Evolutionary conservation across 1,140 invertebrate species (phyloP), one percentile per base, ranked within the genome.

Genomic region (Drosophila pandora): DNA sequence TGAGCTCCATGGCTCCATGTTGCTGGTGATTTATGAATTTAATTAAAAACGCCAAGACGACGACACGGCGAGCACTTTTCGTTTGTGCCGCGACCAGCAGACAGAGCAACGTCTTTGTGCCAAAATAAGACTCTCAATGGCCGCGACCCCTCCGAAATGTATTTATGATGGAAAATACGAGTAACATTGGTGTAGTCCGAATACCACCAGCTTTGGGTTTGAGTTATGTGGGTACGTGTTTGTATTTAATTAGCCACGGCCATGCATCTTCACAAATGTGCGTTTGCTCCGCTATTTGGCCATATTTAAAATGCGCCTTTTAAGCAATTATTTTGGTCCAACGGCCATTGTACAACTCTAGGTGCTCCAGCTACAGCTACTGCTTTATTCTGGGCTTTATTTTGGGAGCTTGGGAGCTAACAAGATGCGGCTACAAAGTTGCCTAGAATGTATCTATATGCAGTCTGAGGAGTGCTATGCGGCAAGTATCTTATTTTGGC

Each of bases 301-400:
- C 74, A 82, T 85, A 87, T 85, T 85, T 78, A 87, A 85, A 85
- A 87, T 78, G 82, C 82, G 82, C 82, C 50, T 69, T 87, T 78
- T 49, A 70, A 82, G 82, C 82, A 85, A 85, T 85, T 85, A 85
- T 82, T 85, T 84, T 78, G 39, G 73, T 60, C 82, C 30, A 62
- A 17, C 43, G 21, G 81, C 77, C 78, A 87, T 85, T 87, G 82
- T 85, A 82, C 69, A 71, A 59, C 76, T 73, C 57, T 47, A 76
- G 75, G 34, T 47, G 30, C 72, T 76, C 59, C 58, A 41, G 28
- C 65, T 53, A 48, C 52, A 54, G 25, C 52, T 22, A 30, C 50
- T 28, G 23, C 34, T 78, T 64, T 28, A 28, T 28, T 28, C 6
- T 1, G 25, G 6, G 13, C 41, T 43, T 43, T 21, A 43, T 43